These are phyloP conservation scores for Caiman crocodilus DNA, from an alignment of 2,797 vertebrate species.

Conservation along the genomic window DNA sequence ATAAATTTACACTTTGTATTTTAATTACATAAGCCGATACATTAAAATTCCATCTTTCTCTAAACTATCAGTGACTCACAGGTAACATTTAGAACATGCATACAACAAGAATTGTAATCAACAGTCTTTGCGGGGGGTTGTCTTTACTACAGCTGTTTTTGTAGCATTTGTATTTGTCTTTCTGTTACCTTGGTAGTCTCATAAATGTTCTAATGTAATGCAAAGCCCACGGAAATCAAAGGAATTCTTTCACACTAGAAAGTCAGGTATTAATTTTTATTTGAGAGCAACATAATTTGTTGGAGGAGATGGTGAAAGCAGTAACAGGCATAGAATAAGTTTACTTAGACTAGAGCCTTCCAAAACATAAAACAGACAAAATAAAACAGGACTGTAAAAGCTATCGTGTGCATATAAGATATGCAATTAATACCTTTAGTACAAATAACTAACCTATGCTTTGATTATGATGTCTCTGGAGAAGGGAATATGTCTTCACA, in stretches of 20 bases:
- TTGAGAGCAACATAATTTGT: neutral
- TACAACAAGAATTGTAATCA: neutral
- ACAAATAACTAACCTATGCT: neutral
- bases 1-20: constrained; percentile 9
- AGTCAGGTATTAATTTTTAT: neutral
- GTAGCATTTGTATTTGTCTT: neutral
- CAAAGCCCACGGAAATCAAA: constrained; percentile 33
- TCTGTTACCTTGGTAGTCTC: neutral
- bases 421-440: neutral
- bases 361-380: neutral
- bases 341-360: neutral
- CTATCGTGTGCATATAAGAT: neutral
- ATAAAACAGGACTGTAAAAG: neutral
- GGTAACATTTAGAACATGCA: neutral
- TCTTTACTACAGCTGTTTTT: neutral
- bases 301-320: neutral
- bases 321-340: neutral
- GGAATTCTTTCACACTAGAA: neutral
- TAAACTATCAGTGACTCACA: constrained; percentile 30
- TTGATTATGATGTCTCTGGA: neutral
- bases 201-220: neutral
- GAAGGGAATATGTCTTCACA: neutral
- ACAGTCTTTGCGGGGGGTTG: neutral
- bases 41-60: neutral
- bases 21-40: neutral